Base-by-base conservation (phyloP, 2,888 invertebrate genomes). In the Hetaerina titia region DNA sequence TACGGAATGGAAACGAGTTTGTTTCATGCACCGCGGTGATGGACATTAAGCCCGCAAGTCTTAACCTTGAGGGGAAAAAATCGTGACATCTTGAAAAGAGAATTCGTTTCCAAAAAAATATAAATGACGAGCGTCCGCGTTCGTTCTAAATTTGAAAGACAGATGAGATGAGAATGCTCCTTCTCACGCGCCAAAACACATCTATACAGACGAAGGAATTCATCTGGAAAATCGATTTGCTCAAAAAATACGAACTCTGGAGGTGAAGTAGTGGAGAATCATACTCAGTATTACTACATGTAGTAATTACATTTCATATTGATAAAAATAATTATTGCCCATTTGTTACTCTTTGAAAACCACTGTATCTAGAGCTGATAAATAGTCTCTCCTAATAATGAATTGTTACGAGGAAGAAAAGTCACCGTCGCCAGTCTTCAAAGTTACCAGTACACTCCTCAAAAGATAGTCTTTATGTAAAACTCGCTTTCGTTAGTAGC, bases 21-120 rank as follows among this genome's bases (percentile, higher is more conserved):
- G 81, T 31, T 81, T 81, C 81, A 81, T 81, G 81, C 81, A 81
- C 81, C 81, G 31, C 81, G 81, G 81, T 81, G 81, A 81, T 81
- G 81, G 81, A 81, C 81, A n/a, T 81, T 81, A 81, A 81, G 81
- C 81, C 81, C 81, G 81, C 81, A 9, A 25, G 81, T 81, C 31
- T 81, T 81, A 81, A 81, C 81, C 81, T 81, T 81, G 81, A 81
- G 81, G 81, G 81, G 11, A 81, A 81, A 74, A 81, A 81, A 81
- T 81, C 81, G 81, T 81, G 81, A 81, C 81, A 81, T 81, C 81
- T 81, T 81, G 81, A 81, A 81, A 81, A 81, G 81, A 81, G 81
- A 81, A 81, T 81, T 25, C 81, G 31, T 81, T 31, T 13, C 81
- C 31, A n/a, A 69, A 81, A 81, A 74, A 81, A 81, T 31, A 81